Conservation (phyloP, 2,888 invertebrate genomes). For the Apodemia mormo region DNA sequence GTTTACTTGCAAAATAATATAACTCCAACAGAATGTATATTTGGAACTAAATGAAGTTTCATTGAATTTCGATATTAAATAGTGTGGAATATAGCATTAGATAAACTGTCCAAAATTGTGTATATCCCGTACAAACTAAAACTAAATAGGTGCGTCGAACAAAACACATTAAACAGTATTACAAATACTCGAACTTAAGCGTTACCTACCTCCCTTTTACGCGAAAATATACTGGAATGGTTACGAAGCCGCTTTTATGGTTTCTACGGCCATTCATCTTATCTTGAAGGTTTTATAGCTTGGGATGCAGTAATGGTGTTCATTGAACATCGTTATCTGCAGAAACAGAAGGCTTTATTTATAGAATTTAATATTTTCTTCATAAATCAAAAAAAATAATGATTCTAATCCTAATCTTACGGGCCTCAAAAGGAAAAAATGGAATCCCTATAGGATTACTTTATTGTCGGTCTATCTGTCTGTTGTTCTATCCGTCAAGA, state of each 20-base stretch:
- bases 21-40: too few relatives aligned
- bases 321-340: slow-evolving; percentile 42
- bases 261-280: slow-evolving; percentile 58
- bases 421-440: too few relatives aligned
- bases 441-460: too few relatives aligned
- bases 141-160: slow-evolving; percentile 3
- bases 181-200: not conserved
- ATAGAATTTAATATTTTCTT: not conserved
- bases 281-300: slow-evolving; percentile 62
- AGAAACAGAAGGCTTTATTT: slow-evolving; percentile 5
- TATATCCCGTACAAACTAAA: not conserved
- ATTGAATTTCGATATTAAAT: not conserved
- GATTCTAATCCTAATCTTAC: not conserved
- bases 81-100: not conserved
- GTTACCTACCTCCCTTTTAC: slow-evolving; percentile 7
- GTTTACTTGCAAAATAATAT: too few relatives aligned
- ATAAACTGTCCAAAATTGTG: not conserved
- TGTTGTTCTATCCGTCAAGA: too few relatives aligned
- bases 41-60: too few relatives aligned
- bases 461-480: too few relatives aligned
- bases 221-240: slow-evolving; percentile 49
- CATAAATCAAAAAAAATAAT: not conserved
- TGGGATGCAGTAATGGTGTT: slow-evolving; percentile 59
- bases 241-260: slow-evolving; percentile 57
- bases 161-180: not conserved